Percentiles rank a stretch among this genome's conserved stretches.
Conservation (phyloP, 2,888 invertebrate species). For the Diplolepis rosae region DNA sequence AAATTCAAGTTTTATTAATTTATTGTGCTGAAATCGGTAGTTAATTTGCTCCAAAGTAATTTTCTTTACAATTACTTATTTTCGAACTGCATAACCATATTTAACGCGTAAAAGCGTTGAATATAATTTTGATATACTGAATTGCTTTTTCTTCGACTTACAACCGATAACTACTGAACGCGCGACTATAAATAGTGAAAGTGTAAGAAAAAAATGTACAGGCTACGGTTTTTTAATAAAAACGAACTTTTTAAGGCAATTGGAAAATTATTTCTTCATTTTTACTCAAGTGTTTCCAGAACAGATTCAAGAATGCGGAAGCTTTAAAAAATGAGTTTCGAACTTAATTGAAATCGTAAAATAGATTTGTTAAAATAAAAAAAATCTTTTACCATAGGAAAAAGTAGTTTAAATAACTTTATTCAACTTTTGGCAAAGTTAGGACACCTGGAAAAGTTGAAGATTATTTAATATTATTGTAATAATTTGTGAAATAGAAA, state of each 20-base stretch:
- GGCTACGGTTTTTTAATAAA: not conserved
- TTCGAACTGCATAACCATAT: not conserved
- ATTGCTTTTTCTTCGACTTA: not conserved
- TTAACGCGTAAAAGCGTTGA: not conserved
- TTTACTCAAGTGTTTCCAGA: not conserved
- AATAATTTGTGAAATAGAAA: no score
- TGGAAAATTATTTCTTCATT: not conserved
- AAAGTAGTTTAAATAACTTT: no score
- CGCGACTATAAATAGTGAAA: not conserved
- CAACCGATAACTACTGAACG: constrained; percentile 1
- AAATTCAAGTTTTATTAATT: no score
- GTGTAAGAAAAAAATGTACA: not conserved
- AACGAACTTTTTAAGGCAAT: not conserved
- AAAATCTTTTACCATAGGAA: no score
- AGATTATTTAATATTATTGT: no score
- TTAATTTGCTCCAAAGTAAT: not conserved
- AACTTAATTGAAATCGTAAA: no score
- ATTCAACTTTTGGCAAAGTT: no score
- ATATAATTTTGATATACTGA: not conserved
- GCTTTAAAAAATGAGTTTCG: not conserved
- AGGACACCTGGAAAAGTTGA: no score
- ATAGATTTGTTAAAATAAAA: no score
- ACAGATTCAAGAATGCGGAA: not conserved
- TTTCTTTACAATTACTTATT: not conserved
- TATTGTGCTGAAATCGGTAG: not conserved